Evolutionary conservation across 2,888 invertebrate genomes (phyloP).

Genomic region (Cotesia congregata): DNA sequence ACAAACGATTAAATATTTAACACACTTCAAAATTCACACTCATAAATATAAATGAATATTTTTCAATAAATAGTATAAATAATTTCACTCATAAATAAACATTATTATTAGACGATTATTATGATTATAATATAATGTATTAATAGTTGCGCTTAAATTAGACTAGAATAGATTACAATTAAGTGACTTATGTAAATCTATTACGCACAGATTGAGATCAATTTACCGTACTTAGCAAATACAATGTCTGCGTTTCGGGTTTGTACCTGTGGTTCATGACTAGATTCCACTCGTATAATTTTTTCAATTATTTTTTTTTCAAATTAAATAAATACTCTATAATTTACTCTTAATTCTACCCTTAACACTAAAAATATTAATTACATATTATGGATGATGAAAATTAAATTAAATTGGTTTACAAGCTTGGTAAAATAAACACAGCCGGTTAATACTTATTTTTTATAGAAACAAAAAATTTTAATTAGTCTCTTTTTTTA

Average conservation of each 20-base stretch:
- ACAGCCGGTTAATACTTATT: slow-evolving; percentile 44
- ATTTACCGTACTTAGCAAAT: slow-evolving; percentile 43
- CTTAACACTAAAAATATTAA: background rate
- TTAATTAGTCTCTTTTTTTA: slow-evolving; percentile 19
- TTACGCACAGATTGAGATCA: slow-evolving; percentile 50
- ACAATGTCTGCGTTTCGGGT: slow-evolving; percentile 42
- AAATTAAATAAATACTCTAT: slow-evolving; percentile 7
- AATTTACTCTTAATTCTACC: background rate
- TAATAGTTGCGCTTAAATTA: background rate
- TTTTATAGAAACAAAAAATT: background rate
- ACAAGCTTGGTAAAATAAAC: slow-evolving; percentile 11
- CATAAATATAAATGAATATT: slow-evolving; percentile 4
- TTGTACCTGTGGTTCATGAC: slow-evolving; percentile 48
- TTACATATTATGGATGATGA: background rate
- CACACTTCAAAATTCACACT: background rate
- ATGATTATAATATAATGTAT: slow-evolving; percentile 9
- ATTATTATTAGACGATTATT: background rate
- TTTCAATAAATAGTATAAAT: background rate
- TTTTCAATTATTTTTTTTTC: slow-evolving; percentile 23
- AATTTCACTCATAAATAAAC: background rate
- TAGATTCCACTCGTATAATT: slow-evolving; percentile 50
- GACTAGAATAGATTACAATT: background rate
- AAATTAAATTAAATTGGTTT: slow-evolving; percentile 7
- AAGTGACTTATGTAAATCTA: slow-evolving; percentile 18
- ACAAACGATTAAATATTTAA: slow-evolving; percentile 17